Conservation (phyloP, 2,113 vertebrate species). For the Notarius lentiginosus region DNA sequence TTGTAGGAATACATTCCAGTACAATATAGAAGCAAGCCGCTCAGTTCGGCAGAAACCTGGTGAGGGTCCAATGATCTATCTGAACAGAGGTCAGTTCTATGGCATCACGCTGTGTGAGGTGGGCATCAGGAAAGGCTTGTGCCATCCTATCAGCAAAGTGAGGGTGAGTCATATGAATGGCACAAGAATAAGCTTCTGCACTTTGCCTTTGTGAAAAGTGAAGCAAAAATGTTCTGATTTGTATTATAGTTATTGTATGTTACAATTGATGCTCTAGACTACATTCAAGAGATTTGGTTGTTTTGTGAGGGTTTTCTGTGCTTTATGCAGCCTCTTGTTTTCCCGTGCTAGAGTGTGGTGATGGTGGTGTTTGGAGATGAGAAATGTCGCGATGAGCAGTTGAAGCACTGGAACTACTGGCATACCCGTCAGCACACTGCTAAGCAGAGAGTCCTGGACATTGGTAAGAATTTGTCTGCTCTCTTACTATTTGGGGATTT, state of each 20-base stretch:
- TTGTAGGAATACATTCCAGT: conserved; percentile 87
- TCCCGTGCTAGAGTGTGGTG: conserved; percentile 83
- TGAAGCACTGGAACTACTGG: conserved; percentile 99
- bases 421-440: conserved; percentile 94
- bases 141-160: conserved; percentile 98
- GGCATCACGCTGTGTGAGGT: conserved; percentile 93
- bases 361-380: conserved; percentile 99
- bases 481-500: not conserved
- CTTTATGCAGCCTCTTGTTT: not conserved
- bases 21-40: conserved; percentile 89
- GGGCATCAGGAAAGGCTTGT: conserved; percentile 90
- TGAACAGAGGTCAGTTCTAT: conserved; percentile 99
- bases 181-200: not conserved
- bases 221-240: not conserved
- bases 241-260: not conserved
- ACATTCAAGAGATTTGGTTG: not conserved
- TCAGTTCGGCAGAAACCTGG: conserved; percentile 94
- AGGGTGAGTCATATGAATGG: conserved; percentile 73
- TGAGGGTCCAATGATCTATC: conserved; percentile 95
- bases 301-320: not conserved
- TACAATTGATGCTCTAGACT: not conserved
- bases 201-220: not conserved
- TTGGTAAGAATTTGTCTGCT: conserved; percentile 77
- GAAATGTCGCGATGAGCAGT: conserved; percentile 94
- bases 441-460: conserved; percentile 95